Evolutionary conservation across 2,797 vertebrate genomes (phyloP).

Genomic region (Chrysocyon brachyurus): DNA sequence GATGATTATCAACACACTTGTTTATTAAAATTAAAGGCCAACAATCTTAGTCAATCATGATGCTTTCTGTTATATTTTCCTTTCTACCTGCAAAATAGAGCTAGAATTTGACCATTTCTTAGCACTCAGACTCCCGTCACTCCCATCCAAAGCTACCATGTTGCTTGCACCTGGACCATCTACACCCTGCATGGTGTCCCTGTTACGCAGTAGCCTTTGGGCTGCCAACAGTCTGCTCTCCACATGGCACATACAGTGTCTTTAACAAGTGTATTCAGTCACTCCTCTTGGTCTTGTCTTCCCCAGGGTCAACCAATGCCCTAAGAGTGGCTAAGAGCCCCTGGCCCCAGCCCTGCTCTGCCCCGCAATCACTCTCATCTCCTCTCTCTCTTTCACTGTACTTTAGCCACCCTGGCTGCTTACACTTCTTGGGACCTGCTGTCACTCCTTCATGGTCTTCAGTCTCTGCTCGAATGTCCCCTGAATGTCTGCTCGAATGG

Average conservation of each 20-base stretch:
- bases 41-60: background rate
- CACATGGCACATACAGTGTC: too few species aligned
- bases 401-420: background rate
- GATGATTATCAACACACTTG: background rate
- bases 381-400: too few species aligned
- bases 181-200: background rate
- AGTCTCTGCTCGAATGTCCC: background rate
- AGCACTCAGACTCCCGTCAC: too few species aligned
- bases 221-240: background rate
- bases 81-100: background rate
- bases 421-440: too few species aligned
- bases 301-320: background rate
- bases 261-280: background rate
- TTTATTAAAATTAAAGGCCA: constrained; percentile 1
- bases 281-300: background rate
- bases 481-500: background rate
- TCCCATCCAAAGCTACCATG: background rate
- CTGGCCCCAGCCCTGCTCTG: too few species aligned
- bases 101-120: background rate
- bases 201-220: background rate
- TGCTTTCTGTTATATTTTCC: background rate
- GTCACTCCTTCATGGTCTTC: accelerated
- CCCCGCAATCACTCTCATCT: accelerated
- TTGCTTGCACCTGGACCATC: background rate
- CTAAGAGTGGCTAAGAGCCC: accelerated